Evolutionary conservation across 1,140 invertebrate genomes (phyloP).

Genomic region (Bombus turneri): DNA sequence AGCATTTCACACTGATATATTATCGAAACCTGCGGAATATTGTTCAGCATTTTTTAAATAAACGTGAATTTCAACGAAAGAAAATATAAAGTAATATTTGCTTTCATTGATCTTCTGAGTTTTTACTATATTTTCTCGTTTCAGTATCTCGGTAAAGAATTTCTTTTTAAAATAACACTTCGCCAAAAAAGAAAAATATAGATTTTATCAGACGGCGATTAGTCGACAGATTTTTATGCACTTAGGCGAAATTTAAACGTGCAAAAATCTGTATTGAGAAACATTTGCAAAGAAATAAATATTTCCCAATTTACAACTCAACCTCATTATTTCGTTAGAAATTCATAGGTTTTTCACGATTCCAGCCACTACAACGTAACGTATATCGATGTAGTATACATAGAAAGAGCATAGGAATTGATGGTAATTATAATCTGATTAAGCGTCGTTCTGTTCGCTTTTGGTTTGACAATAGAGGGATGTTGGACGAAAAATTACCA

Average conservation of each 20-base stretch:
- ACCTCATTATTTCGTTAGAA: rapidly evolving
- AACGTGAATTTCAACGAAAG: background rate
- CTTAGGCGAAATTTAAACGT: background rate
- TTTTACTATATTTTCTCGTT: too few species aligned
- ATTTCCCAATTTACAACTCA: too few species aligned
- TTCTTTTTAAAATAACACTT: background rate
- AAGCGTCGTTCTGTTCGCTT: background rate
- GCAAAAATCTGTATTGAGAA: background rate
- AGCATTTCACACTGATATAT: background rate
- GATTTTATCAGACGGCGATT: background rate
- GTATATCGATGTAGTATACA: too few species aligned
- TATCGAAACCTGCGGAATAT: too few species aligned
- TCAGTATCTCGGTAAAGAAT: too few species aligned
- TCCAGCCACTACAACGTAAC: background rate
- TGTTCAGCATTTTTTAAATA: background rate
- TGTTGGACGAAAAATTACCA: background rate
- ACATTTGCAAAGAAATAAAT: too few species aligned
- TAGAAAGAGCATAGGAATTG: background rate
- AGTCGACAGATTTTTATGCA: too few species aligned
- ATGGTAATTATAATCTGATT: background rate
- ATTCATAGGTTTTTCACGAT: background rate
- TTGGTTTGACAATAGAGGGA: too few species aligned
- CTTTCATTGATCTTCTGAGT: too few species aligned
- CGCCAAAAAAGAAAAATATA: too few species aligned
- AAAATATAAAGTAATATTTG: too few species aligned